Evolutionary conservation across 2,113 vertebrate species (phyloP).

Genomic region (Neogobius melanostomus): DNA sequence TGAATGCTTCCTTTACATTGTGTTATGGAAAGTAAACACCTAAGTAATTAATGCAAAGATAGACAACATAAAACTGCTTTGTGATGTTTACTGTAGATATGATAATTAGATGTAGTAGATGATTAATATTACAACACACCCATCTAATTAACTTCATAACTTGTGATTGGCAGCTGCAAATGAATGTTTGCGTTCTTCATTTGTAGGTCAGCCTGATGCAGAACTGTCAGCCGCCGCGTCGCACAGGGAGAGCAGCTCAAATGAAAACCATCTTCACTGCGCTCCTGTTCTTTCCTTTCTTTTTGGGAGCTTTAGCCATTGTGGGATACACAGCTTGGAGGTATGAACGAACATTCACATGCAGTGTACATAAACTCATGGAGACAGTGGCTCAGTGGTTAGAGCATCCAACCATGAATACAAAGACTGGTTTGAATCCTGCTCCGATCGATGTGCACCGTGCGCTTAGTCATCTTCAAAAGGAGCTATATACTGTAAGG

Average conservation of each 20-base stretch:
- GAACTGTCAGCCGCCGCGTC: constrained; percentile 90
- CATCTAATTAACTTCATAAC: not conserved
- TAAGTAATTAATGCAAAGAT: constrained; percentile 8
- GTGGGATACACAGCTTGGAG: constrained; percentile 87
- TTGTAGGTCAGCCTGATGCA: constrained; percentile 85
- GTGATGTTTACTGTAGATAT: constrained; percentile 20
- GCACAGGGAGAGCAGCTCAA: constrained; percentile 87
- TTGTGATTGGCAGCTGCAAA: not conserved
- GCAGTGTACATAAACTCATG: not conserved
- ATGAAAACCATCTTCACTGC: constrained; percentile 90
- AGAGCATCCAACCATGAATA: too few species aligned
- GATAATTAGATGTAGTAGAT: constrained; percentile 1
- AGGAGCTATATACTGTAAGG: too few species aligned
- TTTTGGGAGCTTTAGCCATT: constrained; percentile 81
- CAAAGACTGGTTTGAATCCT: too few species aligned
- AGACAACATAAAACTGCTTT: constrained; percentile 3
- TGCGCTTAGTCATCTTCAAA: too few species aligned
- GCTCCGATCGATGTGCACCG: too few species aligned
- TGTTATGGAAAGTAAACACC: constrained; percentile 12
- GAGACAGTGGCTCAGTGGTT: too few species aligned
- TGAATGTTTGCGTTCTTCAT: too few species aligned
- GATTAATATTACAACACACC: constrained; percentile 44
- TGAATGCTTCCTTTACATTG: constrained; percentile 16
- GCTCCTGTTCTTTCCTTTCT: constrained; percentile 91
- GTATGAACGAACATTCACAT: constrained; percentile 68